Evolutionary conservation across 2,113 vertebrate genomes (phyloP).

Genomic region (Mustela nigripes): DNA sequence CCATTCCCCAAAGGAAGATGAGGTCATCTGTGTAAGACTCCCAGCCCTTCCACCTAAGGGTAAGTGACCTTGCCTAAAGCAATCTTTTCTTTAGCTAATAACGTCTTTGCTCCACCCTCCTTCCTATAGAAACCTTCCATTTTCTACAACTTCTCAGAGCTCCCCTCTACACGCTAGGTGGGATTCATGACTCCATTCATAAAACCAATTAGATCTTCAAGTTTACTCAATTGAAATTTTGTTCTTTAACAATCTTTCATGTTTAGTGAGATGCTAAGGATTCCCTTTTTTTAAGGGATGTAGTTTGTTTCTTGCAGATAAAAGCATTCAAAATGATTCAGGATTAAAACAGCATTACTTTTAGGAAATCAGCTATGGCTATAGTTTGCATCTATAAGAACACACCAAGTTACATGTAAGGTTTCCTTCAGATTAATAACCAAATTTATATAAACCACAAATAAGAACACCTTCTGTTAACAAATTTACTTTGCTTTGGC

Average conservation of each 20-base stretch:
- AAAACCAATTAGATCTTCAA: neutral
- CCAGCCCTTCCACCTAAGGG: neutral
- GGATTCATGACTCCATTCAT: neutral
- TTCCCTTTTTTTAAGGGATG: constrained; percentile 40
- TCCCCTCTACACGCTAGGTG: neutral
- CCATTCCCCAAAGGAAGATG: neutral
- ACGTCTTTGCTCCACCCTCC: neutral
- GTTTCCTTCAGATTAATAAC: constrained; percentile 13
- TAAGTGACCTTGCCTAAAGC: neutral
- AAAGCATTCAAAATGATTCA: neutral
- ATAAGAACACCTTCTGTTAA: neutral
- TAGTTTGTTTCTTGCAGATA: neutral
- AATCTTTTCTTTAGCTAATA: neutral
- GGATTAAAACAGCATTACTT: neutral
- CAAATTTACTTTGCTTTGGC: neutral
- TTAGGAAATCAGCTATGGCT: neutral
- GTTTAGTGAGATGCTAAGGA: neutral
- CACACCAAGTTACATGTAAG: neutral
- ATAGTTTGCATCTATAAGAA: neutral
- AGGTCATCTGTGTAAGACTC: neutral
- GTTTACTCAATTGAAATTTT: neutral
- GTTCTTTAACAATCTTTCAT: neutral
- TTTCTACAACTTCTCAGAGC: neutral
- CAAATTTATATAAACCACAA: neutral
- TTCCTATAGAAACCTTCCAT: neutral